These are phyloP conservation scores for Drosophila ercepeae DNA, from an alignment of 1,140 invertebrate species.

Conservation along the genomic window DNA sequence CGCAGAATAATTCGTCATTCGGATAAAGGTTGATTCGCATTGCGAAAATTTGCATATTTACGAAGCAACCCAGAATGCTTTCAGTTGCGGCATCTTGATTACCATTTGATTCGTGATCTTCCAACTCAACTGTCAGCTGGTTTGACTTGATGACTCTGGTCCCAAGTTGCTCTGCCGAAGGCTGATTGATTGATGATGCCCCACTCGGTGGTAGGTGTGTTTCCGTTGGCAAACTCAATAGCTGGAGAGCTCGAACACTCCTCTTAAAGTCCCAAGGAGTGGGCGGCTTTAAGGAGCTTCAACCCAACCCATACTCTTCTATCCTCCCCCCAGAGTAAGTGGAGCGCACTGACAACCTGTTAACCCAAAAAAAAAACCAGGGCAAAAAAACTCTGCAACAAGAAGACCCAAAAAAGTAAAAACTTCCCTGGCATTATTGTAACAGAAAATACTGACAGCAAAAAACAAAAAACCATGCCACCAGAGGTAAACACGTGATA, in stretches of 20 bases:
- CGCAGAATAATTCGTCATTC: slow-evolving; percentile 27
- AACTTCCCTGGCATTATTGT: slow-evolving; percentile 68
- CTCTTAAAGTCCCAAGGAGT: slow-evolving; percentile 18
- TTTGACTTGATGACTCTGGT: slow-evolving; percentile 69
- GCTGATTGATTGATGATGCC: slow-evolving; percentile 62
- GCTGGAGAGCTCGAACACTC: slow-evolving; percentile 6
- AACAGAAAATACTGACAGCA: slow-evolving; percentile 69
- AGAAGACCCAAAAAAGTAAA: slow-evolving; percentile 30
- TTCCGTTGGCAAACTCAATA: neutral
- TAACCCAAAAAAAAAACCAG: slow-evolving; percentile 48
- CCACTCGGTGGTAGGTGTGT: slow-evolving; percentile 23
- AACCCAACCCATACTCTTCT: slow-evolving; percentile 2
- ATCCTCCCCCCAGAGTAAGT: slow-evolving; percentile 19
- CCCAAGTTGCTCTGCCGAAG: slow-evolving; percentile 40
- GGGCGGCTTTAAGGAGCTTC: slow-evolving; percentile 12
- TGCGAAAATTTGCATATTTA: slow-evolving; percentile 45
- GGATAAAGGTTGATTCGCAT: slow-evolving; percentile 9
- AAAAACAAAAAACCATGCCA: slow-evolving; percentile 40
- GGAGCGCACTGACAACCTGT: slow-evolving; percentile 47
- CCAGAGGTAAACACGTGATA: slow-evolving; percentile 62
- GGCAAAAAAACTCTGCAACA: slow-evolving; percentile 4
- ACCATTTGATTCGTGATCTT: slow-evolving; percentile 74
- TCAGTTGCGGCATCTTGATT: slow-evolving; percentile 59
- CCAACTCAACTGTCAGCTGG: slow-evolving; percentile 59
- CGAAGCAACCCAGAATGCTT: slow-evolving; percentile 53